phyloP scores from a whole-genome alignment of 2,113 vertebrate genomes.

The Tyto alba region DNA sequence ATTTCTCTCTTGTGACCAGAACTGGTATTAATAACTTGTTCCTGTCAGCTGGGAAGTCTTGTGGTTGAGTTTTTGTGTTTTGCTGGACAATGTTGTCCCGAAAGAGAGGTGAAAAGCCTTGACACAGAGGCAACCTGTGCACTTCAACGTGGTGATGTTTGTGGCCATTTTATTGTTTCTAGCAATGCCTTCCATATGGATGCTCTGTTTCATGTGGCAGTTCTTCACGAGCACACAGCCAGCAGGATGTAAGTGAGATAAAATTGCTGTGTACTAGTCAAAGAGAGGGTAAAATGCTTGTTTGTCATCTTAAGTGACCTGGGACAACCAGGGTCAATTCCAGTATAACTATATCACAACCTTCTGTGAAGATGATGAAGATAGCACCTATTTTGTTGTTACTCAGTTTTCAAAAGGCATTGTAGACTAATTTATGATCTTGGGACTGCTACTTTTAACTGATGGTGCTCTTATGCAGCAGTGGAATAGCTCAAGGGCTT shows the following conservation, averaged over 20 bases:
- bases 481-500: not conserved
- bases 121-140: not conserved
- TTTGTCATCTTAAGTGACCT: not conserved
- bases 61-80: not conserved
- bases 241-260: not conserved
- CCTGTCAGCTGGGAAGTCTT: not conserved
- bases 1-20: not conserved
- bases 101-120: not conserved
- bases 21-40: not conserved
- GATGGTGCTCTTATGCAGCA: not conserved
- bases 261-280: not conserved
- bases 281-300: not conserved
- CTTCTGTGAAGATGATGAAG: not conserved
- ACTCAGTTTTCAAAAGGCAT: not conserved
- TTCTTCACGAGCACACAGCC: not conserved
- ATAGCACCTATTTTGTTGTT: not conserved
- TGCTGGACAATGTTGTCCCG: not conserved
- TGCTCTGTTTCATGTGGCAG: not conserved
- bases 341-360: not conserved
- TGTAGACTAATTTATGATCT: not conserved
- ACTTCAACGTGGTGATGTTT: not conserved
- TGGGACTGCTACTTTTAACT: not conserved
- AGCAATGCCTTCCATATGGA: not conserved
- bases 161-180: not conserved
- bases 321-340: not conserved